phyloP scores from a whole-genome alignment of 2,113 vertebrate genomes.

The Toxotes jaculatrix region DNA sequence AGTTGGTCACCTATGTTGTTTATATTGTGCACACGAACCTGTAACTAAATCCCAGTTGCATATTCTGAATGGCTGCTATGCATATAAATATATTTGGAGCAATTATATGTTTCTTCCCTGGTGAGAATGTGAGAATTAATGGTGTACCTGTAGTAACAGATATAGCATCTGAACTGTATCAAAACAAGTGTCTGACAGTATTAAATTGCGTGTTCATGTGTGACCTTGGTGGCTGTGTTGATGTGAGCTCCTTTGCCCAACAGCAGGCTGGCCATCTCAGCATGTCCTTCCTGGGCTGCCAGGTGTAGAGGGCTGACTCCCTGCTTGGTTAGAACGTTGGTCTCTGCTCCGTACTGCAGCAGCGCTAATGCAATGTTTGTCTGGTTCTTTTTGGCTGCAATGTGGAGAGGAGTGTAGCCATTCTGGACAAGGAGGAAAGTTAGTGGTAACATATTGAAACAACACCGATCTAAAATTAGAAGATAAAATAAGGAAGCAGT shows the following conservation, averaged over 20 bases:
- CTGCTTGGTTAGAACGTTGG: conserved; percentile 93
- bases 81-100: neutral
- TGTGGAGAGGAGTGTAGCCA: conserved; percentile 96
- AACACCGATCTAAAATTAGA: neutral
- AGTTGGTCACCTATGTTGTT: neutral
- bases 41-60: neutral
- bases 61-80: neutral
- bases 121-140: neutral
- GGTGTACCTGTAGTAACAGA: neutral
- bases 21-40: neutral
- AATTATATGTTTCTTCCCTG: neutral
- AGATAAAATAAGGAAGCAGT: neutral
- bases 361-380: conserved; percentile 90
- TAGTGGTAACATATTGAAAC: neutral
- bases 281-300: conserved; percentile 94
- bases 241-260: conserved; percentile 91
- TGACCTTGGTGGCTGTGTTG: conserved; percentile 92
- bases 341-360: conserved; percentile 91
- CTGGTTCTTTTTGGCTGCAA: conserved; percentile 98
- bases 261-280: conserved; percentile 91
- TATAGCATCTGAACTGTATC: neutral
- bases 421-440: conserved; percentile 83
- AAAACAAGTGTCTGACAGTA: neutral
- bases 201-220: neutral
- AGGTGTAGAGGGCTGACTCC: conserved; percentile 94